Conservation (phyloP, 2,113 vertebrate species). For the Scolopax mira region DNA sequence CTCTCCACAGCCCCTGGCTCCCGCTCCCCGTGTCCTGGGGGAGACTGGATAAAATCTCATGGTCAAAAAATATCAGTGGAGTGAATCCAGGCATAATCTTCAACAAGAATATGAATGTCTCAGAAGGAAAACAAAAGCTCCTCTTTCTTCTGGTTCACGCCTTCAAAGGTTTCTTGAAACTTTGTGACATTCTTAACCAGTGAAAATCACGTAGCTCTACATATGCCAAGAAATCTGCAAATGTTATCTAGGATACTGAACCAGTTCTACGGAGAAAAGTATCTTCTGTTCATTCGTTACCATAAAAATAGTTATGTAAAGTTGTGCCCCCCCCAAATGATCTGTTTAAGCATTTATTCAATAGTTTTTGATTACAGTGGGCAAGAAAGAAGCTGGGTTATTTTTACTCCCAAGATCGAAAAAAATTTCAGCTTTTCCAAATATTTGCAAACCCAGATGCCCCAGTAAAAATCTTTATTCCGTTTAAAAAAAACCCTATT, state of each 20-base stretch:
- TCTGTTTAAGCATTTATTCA: background rate
- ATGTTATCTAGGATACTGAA: background rate
- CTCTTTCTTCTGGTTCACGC: background rate
- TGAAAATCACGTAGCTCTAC: background rate
- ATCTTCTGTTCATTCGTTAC: background rate
- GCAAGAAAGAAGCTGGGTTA: slow-evolving; percentile 14
- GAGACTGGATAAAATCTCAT: background rate
- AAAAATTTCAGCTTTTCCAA: background rate
- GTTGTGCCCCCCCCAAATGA: background rate
- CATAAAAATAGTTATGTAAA: background rate
- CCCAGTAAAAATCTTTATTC: background rate
- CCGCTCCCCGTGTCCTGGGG: background rate
- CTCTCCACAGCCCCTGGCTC: background rate
- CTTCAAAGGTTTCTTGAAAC: background rate
- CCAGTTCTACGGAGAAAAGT: background rate
- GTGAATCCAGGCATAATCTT: background rate
- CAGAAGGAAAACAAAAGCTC: background rate
- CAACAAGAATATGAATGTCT: background rate
- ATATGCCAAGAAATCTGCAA: background rate
- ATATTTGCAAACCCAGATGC: slow-evolving; percentile 40
- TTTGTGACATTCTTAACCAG: background rate
- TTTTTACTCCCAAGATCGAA: background rate
- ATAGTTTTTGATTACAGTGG: background rate
- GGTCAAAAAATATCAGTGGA: background rate
- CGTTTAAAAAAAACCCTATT: background rate